These are phyloP conservation scores for Girardia tigrina DNA, from an alignment of 2,888 invertebrate genomes.

Conservation along the genomic window DNA sequence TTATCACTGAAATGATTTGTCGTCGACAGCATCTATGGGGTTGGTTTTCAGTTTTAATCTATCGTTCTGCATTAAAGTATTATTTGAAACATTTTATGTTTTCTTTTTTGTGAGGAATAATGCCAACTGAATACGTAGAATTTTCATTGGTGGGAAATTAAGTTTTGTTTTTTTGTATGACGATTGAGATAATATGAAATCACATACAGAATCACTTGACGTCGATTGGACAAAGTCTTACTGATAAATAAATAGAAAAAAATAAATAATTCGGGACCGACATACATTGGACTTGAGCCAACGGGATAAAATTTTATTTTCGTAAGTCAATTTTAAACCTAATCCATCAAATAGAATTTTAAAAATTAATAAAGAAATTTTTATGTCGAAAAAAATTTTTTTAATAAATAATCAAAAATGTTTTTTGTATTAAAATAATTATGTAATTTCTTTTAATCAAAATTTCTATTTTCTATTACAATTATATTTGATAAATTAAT, in stretches of 20 bases:
- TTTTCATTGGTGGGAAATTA: constrained; percentile 14
- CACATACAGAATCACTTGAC: not conserved
- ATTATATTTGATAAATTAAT: too few species aligned
- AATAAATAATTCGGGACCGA: not conserved
- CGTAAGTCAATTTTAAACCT: too few species aligned
- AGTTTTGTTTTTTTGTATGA: constrained; percentile 5
- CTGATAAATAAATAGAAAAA: constrained; percentile 1
- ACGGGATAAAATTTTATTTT: too few species aligned
- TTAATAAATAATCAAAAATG: too few species aligned
- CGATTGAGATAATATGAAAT: not conserved
- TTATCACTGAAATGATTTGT: not conserved
- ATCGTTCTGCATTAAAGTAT: not conserved
- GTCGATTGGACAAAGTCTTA: not conserved
- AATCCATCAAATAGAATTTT: too few species aligned
- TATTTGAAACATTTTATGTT: not conserved
- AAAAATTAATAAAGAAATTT: too few species aligned
- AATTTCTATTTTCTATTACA: too few species aligned
- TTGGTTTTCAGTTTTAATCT: not conserved
- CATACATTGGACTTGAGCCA: constrained; percentile 12
- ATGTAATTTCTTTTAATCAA: too few species aligned
- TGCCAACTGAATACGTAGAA: not conserved
- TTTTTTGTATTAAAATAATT: too few species aligned
- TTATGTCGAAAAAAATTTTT: too few species aligned
- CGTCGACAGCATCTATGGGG: not conserved
- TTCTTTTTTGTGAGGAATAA: constrained; percentile 12